Base-by-base conservation (phyloP, 2,797 vertebrate genomes). In the Artibeus jamaicensis region DNA sequence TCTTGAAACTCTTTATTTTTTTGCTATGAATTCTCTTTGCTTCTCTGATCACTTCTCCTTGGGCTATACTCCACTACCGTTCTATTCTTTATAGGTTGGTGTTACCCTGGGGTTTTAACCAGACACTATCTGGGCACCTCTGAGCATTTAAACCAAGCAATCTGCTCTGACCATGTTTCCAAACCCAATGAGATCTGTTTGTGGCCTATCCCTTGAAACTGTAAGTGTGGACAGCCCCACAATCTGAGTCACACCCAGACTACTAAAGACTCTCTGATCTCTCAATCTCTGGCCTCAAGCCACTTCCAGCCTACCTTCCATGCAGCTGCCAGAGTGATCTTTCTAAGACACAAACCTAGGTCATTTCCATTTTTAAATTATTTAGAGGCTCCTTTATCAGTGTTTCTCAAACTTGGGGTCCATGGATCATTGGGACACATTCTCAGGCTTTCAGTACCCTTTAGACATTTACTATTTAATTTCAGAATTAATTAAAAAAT, bases 401-500 rank as follows among this genome's bases (percentile, higher is more conserved):
- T 88, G 21, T 73, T 92, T 94, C 29, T 92, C 42, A 92, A 85
- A 81, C n/a, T 6, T 77, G 48, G 29, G 15, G 37, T 87, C 96
- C 22, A 39, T 87, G 59, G 29, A 42, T 74, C 46, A 26, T n/a
- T 83, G 39, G 21, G 46, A 83, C 42, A 48, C 29, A 86, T 74
- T 50, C 19, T 94, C 50, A 46, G 24, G 10, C 78, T 57, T 95
- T 95, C 65, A 65, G 39, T 71, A 79, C 7, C 16, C 59, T 77
- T 93, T 74, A 83, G 26, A 70, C n/a, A 15, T 55, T 81, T 85
- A 70, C n/a, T 82, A 89, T 92, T 92, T 86, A 82, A 86, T 91
- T 94, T 94, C 15, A 94, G 50, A 55, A 93, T 65, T 95, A 91
- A 44, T 48, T 78, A 15, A 24, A 9, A 42, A 70, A 86, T 87